Percentiles rank a stretch among this genome's conserved stretches.
phyloP scores from a whole-genome alignment of 1,140 invertebrate species.

The Tetragnatha versicolor region DNA sequence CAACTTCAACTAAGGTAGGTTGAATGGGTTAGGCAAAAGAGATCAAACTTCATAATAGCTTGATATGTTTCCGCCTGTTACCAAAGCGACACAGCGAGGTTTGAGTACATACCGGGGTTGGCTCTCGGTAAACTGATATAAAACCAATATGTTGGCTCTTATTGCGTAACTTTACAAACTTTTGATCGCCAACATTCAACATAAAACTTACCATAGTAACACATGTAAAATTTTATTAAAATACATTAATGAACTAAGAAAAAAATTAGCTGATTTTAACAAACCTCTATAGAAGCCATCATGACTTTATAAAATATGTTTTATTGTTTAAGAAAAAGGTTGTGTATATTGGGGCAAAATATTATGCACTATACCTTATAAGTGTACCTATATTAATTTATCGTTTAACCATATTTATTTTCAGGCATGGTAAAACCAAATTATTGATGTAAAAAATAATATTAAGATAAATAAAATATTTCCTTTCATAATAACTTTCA shows the following conservation, averaged over 20 bases:
- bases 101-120: background rate
- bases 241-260: background rate
- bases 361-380: too few species aligned
- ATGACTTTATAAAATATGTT: too few species aligned
- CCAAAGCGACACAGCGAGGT: slow-evolving; percentile 23
- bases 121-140: background rate
- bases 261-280: background rate
- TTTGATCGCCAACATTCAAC: background rate
- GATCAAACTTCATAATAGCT: slow-evolving; percentile 15
- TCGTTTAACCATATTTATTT: too few species aligned
- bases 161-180: background rate
- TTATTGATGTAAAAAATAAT: too few species aligned
- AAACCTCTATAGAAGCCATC: too few species aligned
- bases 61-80: slow-evolving; percentile 43
- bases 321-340: too few species aligned
- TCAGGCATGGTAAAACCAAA: too few species aligned
- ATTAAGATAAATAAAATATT: too few species aligned
- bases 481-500: too few species aligned
- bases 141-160: background rate
- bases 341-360: too few species aligned
- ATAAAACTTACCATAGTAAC: background rate
- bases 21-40: background rate
- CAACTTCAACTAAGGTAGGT: too few species aligned
- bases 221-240: background rate
- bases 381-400: too few species aligned